Evolutionary conservation across 2,797 vertebrate species (phyloP).

Genomic region (Florisuga fusca): DNA sequence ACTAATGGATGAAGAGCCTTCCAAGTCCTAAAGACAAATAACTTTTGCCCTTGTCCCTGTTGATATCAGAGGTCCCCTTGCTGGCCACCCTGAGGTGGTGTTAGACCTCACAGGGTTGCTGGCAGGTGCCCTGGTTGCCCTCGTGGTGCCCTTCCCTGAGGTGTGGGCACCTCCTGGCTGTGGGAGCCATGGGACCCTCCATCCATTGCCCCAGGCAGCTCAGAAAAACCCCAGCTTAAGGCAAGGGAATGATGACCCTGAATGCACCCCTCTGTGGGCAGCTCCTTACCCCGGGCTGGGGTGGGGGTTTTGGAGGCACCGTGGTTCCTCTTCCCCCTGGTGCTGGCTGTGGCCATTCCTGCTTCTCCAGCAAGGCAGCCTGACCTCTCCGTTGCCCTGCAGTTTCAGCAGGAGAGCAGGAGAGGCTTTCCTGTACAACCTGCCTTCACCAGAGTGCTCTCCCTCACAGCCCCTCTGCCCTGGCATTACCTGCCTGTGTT

Average conservation of each 20-base stretch:
- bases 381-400: not conserved
- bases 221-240: not conserved
- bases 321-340: not conserved
- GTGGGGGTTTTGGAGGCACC: fast-evolving
- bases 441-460: not conserved
- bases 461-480: not conserved
- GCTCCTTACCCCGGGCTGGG: not conserved
- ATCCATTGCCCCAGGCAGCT: not conserved
- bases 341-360: not conserved
- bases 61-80: not conserved
- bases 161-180: not conserved
- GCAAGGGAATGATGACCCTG: not conserved
- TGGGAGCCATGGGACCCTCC: not conserved
- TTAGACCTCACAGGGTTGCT: fast-evolving
- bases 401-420: not conserved
- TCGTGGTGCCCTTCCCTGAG: fast-evolving
- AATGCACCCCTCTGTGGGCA: not conserved
- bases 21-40: not conserved
- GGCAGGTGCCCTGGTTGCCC: not conserved
- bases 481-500: not conserved
- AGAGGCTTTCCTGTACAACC: not conserved
- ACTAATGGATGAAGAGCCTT: not conserved
- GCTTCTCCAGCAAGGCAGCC: not conserved
- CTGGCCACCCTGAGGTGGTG: not conserved
- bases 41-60: not conserved